phyloP scores from a whole-genome alignment of 2,113 vertebrate species.

The Dasyornis broadbenti region DNA sequence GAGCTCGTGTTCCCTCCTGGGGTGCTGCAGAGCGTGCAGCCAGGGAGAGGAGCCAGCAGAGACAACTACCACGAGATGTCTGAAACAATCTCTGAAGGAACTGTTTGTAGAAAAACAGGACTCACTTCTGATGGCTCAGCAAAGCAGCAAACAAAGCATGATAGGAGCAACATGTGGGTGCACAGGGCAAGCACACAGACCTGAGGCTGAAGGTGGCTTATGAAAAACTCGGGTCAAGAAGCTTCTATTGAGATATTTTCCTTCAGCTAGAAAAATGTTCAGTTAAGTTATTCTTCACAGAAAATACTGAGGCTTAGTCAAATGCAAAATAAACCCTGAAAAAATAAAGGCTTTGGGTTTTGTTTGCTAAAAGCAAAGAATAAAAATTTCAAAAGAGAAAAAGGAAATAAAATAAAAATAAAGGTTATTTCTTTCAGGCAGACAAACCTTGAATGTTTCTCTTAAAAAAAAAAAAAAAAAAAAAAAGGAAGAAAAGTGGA shows the following conservation, averaged over 20 bases:
- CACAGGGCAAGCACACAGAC: not conserved
- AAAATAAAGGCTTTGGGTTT: not conserved
- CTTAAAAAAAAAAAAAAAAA: too few relatives aligned
- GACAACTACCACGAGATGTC: not conserved
- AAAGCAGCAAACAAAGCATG: not conserved
- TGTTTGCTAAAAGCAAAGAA: not conserved
- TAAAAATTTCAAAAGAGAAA: not conserved
- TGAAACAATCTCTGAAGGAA: not conserved
- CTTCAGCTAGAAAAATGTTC: not conserved
- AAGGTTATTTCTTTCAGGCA: not conserved
- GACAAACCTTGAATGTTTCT: not conserved
- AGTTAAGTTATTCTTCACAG: not conserved
- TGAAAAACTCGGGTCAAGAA: not conserved
- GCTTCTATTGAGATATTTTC: not conserved
- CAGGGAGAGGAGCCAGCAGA: not conserved
- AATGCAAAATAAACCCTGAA: not conserved
- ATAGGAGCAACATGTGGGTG: not conserved
- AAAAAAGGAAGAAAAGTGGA: fast-evolving
- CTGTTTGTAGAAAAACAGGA: not conserved
- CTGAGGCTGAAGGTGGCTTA: not conserved
- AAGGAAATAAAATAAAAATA: not conserved
- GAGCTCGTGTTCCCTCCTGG: not conserved
- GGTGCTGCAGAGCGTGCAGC: not conserved
- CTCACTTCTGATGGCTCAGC: not conserved
- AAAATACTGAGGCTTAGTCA: not conserved